Conservation (phyloP, 2,888 invertebrate species). For the Biston stratarius region DNA sequence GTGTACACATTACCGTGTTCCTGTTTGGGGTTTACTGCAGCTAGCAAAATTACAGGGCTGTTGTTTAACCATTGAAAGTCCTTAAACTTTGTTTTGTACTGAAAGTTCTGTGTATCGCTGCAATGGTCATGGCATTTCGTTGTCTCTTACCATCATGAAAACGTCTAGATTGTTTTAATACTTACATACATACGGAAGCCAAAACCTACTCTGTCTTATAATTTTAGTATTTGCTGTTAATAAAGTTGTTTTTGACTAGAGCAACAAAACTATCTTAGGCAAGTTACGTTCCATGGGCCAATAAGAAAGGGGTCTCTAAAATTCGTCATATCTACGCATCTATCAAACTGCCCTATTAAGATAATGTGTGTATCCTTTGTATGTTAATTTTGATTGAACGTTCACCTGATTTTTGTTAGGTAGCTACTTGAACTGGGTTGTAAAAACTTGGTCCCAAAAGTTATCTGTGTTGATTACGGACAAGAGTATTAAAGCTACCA, state of each 20-base stretch:
- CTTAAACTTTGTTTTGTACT: no score
- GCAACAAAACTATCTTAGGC: not conserved
- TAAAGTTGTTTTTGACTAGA: slow-evolving; percentile 1
- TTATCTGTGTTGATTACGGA: not conserved
- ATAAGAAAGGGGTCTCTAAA: slow-evolving; percentile 2
- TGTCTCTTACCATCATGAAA: no score
- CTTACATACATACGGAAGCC: no score
- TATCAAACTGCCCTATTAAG: slow-evolving; percentile 16
- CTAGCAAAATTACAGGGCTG: no score
- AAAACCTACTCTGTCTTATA: not conserved
- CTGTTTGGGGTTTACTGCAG: no score
- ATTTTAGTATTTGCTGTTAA: not conserved
- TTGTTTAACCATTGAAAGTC: no score
- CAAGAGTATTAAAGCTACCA: no score
- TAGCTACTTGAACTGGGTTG: not conserved
- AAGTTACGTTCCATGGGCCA: not conserved
- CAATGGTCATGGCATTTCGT: no score
- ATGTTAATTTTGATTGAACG: slow-evolving; percentile 16
- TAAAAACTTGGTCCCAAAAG: slow-evolving; percentile 7
- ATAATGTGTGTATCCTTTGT: slow-evolving; percentile 14
- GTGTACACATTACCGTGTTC: no score
- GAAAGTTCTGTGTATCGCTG: no score
- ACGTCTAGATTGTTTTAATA: no score
- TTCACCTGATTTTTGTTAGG: not conserved
- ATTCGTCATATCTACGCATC: not conserved